phyloP scores from a whole-genome alignment of 2,888 invertebrate genomes.

The Pheosia gnoma region DNA sequence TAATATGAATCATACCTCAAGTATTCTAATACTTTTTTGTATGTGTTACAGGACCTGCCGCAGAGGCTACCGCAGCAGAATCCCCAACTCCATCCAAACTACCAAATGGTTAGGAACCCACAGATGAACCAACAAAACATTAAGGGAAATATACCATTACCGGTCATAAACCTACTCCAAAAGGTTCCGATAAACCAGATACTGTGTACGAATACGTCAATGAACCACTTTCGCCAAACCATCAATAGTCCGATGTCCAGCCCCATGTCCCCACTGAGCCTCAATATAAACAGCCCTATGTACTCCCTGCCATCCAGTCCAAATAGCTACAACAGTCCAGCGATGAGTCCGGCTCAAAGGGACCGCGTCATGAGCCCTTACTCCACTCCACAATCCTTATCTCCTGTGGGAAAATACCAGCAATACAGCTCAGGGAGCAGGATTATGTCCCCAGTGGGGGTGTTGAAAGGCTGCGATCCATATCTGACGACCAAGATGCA shows the following conservation, averaged over 20 bases:
- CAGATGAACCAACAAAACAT: constrained; percentile 40
- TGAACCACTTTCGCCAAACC: constrained; percentile 40
- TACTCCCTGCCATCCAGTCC: constrained; percentile 72
- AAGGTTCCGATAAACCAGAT: constrained; percentile 51
- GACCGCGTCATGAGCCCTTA: constrained; percentile 70
- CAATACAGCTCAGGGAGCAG: constrained; percentile 64
- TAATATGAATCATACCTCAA: background rate
- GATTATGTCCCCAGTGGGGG: constrained; percentile 58
- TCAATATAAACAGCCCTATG: constrained; percentile 67
- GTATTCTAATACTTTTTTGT: constrained; percentile 37
- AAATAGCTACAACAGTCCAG: constrained; percentile 67
- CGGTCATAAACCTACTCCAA: constrained; percentile 66
- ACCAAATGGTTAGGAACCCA: constrained; percentile 52
- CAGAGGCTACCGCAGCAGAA: constrained; percentile 48
- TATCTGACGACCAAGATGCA: constrained; percentile 75
- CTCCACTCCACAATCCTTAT: constrained; percentile 69
- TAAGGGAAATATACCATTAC: constrained; percentile 54
- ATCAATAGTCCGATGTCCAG: constrained; percentile 32
- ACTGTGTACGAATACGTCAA: constrained; percentile 45
- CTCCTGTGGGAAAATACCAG: constrained; percentile 64
- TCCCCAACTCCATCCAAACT: constrained; percentile 48
- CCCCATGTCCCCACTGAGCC: constrained; percentile 68
- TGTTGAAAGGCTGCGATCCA: constrained; percentile 69
- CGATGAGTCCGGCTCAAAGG: constrained; percentile 67
- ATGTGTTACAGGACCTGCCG: constrained; percentile 64